Conservation (phyloP, 2,888 invertebrate genomes). For the Pseudanteris insignis region DNA sequence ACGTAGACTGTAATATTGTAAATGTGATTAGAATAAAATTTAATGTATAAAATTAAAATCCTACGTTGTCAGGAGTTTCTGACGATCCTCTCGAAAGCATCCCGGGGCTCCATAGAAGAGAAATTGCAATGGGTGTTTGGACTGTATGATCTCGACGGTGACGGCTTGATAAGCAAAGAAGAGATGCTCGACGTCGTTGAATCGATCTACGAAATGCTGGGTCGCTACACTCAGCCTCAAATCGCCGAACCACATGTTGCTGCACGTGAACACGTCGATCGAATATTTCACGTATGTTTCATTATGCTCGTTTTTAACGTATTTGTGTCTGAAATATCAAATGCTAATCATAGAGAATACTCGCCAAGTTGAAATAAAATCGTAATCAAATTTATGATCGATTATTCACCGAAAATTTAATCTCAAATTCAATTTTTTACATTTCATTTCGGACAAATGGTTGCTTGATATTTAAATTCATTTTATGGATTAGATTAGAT, state of each 20-base stretch:
- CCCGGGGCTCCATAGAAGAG: constrained; percentile 84
- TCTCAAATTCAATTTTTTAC: too few species aligned
- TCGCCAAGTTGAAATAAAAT: too few species aligned
- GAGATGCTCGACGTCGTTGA: constrained; percentile 86
- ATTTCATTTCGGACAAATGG: too few species aligned
- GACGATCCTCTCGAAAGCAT: constrained; percentile 83
- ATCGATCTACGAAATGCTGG: constrained; percentile 88
- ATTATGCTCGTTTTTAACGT: background rate
- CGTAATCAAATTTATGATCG: too few species aligned
- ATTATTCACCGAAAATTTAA: too few species aligned
- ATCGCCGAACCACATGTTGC: constrained; percentile 74
- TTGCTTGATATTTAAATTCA: too few species aligned
- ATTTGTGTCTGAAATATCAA: too few species aligned
- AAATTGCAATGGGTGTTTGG: constrained; percentile 90
- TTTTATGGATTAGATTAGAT: too few species aligned
- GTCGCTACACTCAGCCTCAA: constrained; percentile 79
- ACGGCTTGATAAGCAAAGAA: constrained; percentile 83
- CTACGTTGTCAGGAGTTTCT: constrained; percentile 78
- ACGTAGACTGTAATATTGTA: too few species aligned
- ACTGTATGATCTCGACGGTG: constrained; percentile 86
- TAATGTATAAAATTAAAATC: too few species aligned
- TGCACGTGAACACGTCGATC: constrained; percentile 85
- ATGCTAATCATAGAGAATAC: too few species aligned
- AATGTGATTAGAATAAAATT: too few species aligned
- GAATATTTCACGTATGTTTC: constrained; percentile 81